Base-by-base conservation (phyloP, 53 echinoderm and acorn worm species). In the Temnopleurus reevesii region DNA sequence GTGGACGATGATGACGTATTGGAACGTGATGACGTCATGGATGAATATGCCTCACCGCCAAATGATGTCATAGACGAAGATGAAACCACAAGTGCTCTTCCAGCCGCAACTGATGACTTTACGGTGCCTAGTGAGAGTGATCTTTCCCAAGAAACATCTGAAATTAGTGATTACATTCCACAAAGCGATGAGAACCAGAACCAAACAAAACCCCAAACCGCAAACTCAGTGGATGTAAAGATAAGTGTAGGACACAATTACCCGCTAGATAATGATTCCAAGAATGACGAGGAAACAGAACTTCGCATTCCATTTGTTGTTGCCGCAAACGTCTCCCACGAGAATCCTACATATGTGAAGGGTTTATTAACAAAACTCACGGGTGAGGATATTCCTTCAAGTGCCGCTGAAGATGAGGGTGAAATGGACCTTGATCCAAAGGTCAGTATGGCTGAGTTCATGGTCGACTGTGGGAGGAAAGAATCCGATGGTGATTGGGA, bases 301-400 rank as follows among this genome's bases (percentile, higher is more conserved):
- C 8, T 51, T 51, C 2, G 28, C 13, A 15, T 25, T 79, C 6
- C 47, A 13, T 46, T 29, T 79, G 79, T 49, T 27, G 49, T 79
- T 49, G 26, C 26, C 3, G 79, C 47, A 28, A 49, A 79, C 3
- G 49, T 41, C 8, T 47, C 28, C 12, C 24, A 51, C 15, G 49
- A 24, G 79, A 15, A 79, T 27, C 79, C 46, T 29, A n/a, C 83
- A 17, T 12, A 83, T 5, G 31, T 83, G 1, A 31, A 9, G 5
- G 83, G 36, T 55, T 33, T 83, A 36, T 55, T 83, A 17, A 54
- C 83, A 49, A 55, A 56, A 23, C 83, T 83, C 23, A 83, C 83
- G 36, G 83, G 83, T 33, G 54, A 83, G 18, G 56, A 83, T 0
- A 33, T 83, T 15, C 79, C 24, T 24, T 79, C 79, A 12, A 30